These are phyloP conservation scores for Drosophila mauritiana DNA, from an alignment of 1,140 invertebrate species.

Conservation along the genomic window DNA sequence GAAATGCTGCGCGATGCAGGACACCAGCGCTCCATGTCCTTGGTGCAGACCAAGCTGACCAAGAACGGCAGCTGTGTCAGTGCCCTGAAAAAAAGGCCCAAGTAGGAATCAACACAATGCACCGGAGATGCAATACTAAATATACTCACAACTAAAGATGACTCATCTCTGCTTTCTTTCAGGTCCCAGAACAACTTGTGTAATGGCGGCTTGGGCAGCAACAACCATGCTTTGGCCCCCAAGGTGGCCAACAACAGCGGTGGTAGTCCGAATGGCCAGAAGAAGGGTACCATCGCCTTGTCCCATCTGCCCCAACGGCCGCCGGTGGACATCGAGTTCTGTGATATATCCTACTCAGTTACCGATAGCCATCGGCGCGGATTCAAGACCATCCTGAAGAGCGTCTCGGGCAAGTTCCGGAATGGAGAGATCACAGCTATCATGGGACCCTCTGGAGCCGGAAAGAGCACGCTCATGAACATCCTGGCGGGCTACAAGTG, in stretches of 20 bases:
- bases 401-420: conserved; percentile 92
- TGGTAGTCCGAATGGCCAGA: conserved; percentile 87
- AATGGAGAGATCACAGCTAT: conserved; percentile 94
- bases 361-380: conserved; percentile 92
- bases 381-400: conserved; percentile 92
- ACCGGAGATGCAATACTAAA: neutral
- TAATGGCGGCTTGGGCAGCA: conserved; percentile 87
- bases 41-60: conserved; percentile 69
- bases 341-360: conserved; percentile 93
- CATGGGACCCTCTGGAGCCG: conserved; percentile 97
- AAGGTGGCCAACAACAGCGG: conserved; percentile 88
- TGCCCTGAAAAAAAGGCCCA: conserved; percentile 53
- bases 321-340: conserved; percentile 94
- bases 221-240: conserved; percentile 86
- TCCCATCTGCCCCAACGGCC: conserved; percentile 92
- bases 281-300: conserved; percentile 87
- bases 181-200: conserved; percentile 90
- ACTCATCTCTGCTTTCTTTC: conserved; percentile 66
- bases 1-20: conserved; percentile 47
- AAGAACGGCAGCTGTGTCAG: conserved; percentile 74
- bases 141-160: neutral
- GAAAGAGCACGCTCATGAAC: conserved; percentile 96
- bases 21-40: conserved; percentile 55
- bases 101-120: conserved; percentile 34
- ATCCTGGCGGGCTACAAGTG: conserved; percentile 95